Base-by-base conservation (phyloP, 2,113 vertebrate species). In the Puma concolor region DNA sequence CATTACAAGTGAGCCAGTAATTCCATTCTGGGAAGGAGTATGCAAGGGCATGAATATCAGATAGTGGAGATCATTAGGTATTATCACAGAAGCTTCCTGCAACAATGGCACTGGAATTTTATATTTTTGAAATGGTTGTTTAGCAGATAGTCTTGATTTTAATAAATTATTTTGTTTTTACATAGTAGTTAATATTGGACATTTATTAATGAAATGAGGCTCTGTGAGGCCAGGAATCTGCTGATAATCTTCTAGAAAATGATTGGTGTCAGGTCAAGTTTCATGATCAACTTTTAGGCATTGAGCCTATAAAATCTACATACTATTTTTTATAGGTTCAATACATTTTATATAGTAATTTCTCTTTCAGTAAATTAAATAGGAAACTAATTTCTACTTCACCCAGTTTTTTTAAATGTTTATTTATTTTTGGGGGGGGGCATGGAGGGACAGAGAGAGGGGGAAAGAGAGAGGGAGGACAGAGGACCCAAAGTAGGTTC, bases 281-380 rank as follows among this genome's bases (percentile, higher is more conserved):
- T 94, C 54, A 83, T 69, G 83, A 66, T 0, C 3, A 31, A 57
- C 41, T 89, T 94, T 48, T 27, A 71, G 33, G 36, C 14, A 66
- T 14, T 85, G 21, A 72, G 41, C 29, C 48, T 87, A 38, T 50
- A 17, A 4, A 2, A 69, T 52, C 57, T 48, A 21, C 31, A 66
- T 44, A 54, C 23, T 9, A 19, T 88, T 94, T 80, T 96, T 86
- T 64, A 44, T 71, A 97, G 76, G 4, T 52, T 81, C 0, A 67
- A 67, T 91, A n/a, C 0, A 41, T 66, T 92, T 81, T 33, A 76
- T 76, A 67, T 54, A 60, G 57, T 29, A 88, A 81, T 66, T 52
- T 96, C 33, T 80, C 12, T 81, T 92, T 85, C 48, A 33, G 25
- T 86, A 77, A 81, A 89, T 88, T 92, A 88, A 94, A 63, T 69